Evolutionary conservation across 2,888 invertebrate genomes (phyloP).

Genomic region (Drosophila nr. medialis): DNA sequence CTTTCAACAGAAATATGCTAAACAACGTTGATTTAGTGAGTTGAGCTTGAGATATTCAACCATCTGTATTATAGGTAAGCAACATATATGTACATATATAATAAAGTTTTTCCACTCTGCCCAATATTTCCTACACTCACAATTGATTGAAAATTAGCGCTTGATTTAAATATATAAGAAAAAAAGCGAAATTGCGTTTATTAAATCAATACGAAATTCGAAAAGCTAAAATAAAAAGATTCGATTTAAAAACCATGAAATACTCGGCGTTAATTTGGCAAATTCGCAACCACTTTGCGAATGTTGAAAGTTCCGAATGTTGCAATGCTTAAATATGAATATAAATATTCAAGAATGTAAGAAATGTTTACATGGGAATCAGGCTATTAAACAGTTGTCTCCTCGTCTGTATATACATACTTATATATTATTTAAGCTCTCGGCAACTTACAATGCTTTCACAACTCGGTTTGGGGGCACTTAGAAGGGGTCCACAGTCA

Average conservation of each 20-base stretch:
- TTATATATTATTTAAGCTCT: not conserved
- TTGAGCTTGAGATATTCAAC: not conserved
- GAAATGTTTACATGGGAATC: not conserved
- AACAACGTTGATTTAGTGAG: too few relatives aligned
- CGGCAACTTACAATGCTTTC: not conserved
- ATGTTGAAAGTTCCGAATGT: not conserved
- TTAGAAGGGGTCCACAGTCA: slow-evolving; percentile 1
- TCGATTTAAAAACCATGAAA: not conserved
- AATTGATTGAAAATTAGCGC: too few relatives aligned
- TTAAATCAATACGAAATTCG: not conserved
- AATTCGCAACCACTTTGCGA: not conserved
- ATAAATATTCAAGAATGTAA: not conserved
- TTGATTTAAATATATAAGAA: too few relatives aligned
- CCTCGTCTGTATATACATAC: too few relatives aligned
- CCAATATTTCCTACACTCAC: too few relatives aligned
- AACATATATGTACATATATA: not conserved
- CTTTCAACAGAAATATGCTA: not conserved
- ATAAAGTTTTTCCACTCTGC: not conserved
- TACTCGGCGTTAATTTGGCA: too few relatives aligned
- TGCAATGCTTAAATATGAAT: not conserved
- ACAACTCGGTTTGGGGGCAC: not conserved
- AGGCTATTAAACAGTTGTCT: not conserved
- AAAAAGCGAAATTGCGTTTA: not conserved
- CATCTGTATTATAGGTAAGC: not conserved
- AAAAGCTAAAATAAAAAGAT: not conserved